Evolutionary conservation across 2,797 vertebrate genomes (phyloP).

Genomic region (Acrossocheilus fasciatus): DNA sequence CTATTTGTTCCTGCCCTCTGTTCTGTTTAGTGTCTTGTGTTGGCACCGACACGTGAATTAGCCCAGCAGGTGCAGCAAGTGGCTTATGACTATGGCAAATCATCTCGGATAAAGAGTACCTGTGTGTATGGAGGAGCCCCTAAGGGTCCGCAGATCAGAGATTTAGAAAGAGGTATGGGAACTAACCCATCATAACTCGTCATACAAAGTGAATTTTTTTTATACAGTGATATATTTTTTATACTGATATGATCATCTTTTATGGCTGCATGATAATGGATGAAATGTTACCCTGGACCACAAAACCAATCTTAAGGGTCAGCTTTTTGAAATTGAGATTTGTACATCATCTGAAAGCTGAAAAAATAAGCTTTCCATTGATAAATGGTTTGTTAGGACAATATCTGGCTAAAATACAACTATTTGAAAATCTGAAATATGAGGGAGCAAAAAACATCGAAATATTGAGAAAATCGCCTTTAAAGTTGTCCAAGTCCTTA

Average conservation of each 20-base stretch:
- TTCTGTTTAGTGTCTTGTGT: constrained; percentile 87
- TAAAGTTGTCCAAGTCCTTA: too few relatives aligned
- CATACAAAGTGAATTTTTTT: not conserved
- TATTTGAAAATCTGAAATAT: too few relatives aligned
- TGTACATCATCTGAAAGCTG: too few relatives aligned
- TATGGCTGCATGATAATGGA: not conserved
- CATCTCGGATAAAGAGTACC: constrained; percentile 95
- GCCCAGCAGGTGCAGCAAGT: constrained; percentile 98
- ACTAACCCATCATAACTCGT: not conserved
- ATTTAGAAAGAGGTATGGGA: constrained; percentile 92
- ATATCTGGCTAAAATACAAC: too few relatives aligned
- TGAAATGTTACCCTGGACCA: not conserved
- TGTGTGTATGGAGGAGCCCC: constrained; percentile 94
- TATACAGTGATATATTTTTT: not conserved
- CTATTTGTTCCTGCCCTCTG: constrained; percentile 8
- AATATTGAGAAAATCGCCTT: too few relatives aligned
- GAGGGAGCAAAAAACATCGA: too few relatives aligned
- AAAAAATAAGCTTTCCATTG: too few relatives aligned
- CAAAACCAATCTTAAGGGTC: too few relatives aligned
- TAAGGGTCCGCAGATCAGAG: constrained; percentile 94
- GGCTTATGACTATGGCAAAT: constrained; percentile 92
- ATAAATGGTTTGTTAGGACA: too few relatives aligned
- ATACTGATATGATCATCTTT: not conserved
- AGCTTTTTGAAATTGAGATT: too few relatives aligned
- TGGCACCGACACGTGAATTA: constrained; percentile 95